A percentile compares a stretch with the other conserved stretches of the same genome.
Conservation (phyloP, 2,888 invertebrate genomes). For the Thera obeliscata region DNA sequence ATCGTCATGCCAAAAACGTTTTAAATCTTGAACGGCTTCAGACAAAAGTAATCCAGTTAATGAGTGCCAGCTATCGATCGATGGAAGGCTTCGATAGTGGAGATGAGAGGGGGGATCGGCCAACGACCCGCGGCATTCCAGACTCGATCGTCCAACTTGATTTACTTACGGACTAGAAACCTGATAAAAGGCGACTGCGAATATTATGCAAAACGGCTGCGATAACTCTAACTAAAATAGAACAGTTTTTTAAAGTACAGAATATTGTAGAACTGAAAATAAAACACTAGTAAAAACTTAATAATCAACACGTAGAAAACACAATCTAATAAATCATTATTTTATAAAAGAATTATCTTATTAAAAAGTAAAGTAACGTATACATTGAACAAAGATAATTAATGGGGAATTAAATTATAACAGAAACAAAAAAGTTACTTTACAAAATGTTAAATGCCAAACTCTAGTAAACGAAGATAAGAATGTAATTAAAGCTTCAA, state of each 20-base stretch:
- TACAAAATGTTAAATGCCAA: slow-evolving; percentile 28
- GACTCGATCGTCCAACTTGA: slow-evolving; percentile 68
- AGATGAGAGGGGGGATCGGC: slow-evolving; percentile 70
- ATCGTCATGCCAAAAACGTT: background rate
- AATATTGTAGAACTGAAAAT: background rate
- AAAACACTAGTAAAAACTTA: slow-evolving; percentile 2
- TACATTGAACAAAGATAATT: slow-evolving; percentile 12
- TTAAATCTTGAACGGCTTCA: slow-evolving; percentile 3
- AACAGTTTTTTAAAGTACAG: background rate
- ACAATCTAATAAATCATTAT: background rate
- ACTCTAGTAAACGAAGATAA: slow-evolving; percentile 26
- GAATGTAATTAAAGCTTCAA: slow-evolving; percentile 30
- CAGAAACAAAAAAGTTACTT: slow-evolving; percentile 14
- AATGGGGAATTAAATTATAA: slow-evolving; percentile 14
- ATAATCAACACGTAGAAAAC: background rate
- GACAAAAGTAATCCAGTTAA: slow-evolving; percentile 55
- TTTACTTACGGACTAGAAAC: slow-evolving; percentile 65
- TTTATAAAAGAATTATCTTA: background rate
- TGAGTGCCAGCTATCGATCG: slow-evolving; percentile 72
- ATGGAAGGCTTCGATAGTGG: slow-evolving; percentile 73
- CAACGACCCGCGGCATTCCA: slow-evolving; percentile 81
- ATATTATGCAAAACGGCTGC: slow-evolving; percentile 13
- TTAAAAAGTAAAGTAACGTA: background rate
- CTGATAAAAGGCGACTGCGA: slow-evolving; percentile 25
- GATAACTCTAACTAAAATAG: background rate